A percentile compares a stretch with the other conserved stretches of the same genome.
phyloP scores from a whole-genome alignment of 2,797 vertebrate genomes.

The Taenioides sp. region DNA sequence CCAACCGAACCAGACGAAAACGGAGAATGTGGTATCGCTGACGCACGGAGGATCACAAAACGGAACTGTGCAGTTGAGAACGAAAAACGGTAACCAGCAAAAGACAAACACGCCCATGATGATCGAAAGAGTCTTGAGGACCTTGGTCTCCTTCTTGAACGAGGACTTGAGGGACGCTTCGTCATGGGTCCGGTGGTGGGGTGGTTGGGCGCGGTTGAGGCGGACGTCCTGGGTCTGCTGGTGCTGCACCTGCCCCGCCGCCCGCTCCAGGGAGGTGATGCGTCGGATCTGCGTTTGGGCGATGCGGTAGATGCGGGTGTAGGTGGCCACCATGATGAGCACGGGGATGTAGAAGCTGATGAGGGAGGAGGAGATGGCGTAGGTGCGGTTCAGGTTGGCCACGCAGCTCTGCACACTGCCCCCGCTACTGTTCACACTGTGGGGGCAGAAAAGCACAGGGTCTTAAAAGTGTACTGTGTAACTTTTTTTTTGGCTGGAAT shows the following conservation, averaged over 20 bases:
- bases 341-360: slow-evolving; percentile 87
- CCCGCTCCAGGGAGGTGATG: slow-evolving; percentile 77
- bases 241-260: slow-evolving; percentile 68
- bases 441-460: neutral
- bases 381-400: slow-evolving; percentile 78
- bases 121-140: slow-evolving; percentile 80
- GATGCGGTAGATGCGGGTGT: slow-evolving; percentile 79
- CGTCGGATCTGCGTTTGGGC: slow-evolving; percentile 82
- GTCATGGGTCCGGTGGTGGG: slow-evolving; percentile 42
- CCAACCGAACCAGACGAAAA: slow-evolving; percentile 83
- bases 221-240: slow-evolving; percentile 55
- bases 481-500: too few relatives aligned
- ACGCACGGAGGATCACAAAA: slow-evolving; percentile 80
- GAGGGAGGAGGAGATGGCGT: slow-evolving; percentile 81
- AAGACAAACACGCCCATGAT: slow-evolving; percentile 82
- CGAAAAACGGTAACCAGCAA: slow-evolving; percentile 84
- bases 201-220: slow-evolving; percentile 33
- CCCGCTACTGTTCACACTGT: slow-evolving; percentile 28
- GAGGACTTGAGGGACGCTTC: slow-evolving; percentile 76
- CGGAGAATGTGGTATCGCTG: slow-evolving; percentile 73
- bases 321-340: slow-evolving; percentile 81
- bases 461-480: neutral
- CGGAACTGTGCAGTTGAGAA: slow-evolving; percentile 81
- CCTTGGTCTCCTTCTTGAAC: slow-evolving; percentile 84
- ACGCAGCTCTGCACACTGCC: slow-evolving; percentile 65